A percentile compares a stretch with the other conserved stretches of the same genome.
Evolutionary conservation across 2,888 invertebrate genomes (phyloP).

Genomic region (Brassicogethes aeneus): DNA sequence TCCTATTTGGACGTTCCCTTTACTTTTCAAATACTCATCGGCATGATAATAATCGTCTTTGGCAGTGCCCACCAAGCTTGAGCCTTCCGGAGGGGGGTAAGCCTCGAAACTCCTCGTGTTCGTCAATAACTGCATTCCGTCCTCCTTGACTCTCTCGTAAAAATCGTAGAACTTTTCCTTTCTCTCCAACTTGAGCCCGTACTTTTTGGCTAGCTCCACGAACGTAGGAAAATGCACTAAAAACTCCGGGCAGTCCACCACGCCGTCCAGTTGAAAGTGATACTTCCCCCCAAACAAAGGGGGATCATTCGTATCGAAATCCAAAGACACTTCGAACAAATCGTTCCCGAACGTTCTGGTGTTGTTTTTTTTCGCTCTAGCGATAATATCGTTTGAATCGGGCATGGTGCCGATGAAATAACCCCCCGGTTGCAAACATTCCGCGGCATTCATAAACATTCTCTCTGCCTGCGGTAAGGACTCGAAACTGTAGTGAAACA

Average conservation of each 20-base stretch:
- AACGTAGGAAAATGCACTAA: slow-evolving; percentile 88
- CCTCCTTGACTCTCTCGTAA: slow-evolving; percentile 55
- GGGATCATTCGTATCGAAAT: slow-evolving; percentile 56
- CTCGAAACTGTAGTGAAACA: slow-evolving; percentile 95
- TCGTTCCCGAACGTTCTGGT: slow-evolving; percentile 66
- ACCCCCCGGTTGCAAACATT: slow-evolving; percentile 81
- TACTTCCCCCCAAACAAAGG: slow-evolving; percentile 94
- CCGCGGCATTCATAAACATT: slow-evolving; percentile 89
- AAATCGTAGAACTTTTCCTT: slow-evolving; percentile 73
- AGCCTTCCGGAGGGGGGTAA: slow-evolving; percentile 56
- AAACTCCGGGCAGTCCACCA: slow-evolving; percentile 98
- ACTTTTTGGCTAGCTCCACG: slow-evolving; percentile 61
- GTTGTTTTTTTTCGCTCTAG: slow-evolving; percentile 51
- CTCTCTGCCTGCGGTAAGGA: slow-evolving; percentile 78
- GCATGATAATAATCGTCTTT: slow-evolving; percentile 67
- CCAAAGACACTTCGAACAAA: slow-evolving; percentile 64
- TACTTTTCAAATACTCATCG: slow-evolving; percentile 45
- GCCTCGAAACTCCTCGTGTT: slow-evolving; percentile 76
- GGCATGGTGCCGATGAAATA: slow-evolving; percentile 96
- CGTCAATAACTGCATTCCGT: slow-evolving; percentile 53
- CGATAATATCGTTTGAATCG: slow-evolving; percentile 86
- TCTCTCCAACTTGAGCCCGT: slow-evolving; percentile 58
- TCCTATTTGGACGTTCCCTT: slow-evolving; percentile 49
- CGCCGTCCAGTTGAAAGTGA: slow-evolving; percentile 90
- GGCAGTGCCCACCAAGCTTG: slow-evolving; percentile 49